These are phyloP conservation scores for Leptarthrus brevirostris DNA, from an alignment of 2,888 invertebrate genomes.

Conservation along the genomic window DNA sequence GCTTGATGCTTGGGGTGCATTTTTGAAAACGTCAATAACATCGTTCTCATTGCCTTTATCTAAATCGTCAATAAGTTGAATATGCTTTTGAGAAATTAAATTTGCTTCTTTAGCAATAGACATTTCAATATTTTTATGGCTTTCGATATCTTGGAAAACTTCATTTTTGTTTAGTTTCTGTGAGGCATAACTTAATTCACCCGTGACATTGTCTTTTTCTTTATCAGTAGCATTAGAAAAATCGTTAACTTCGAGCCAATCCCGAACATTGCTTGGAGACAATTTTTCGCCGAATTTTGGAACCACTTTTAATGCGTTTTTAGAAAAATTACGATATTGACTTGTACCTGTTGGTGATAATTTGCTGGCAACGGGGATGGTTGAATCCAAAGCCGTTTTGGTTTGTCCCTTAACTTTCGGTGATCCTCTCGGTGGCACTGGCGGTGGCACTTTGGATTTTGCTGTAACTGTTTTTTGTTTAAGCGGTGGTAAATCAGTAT, in stretches of 20 bases:
- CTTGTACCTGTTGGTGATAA: conserved; percentile 55
- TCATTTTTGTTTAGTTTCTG: too few species aligned
- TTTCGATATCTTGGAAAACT: too few species aligned
- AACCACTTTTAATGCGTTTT: conserved; percentile 57
- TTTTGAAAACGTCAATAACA: neutral
- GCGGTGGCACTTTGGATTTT: conserved; percentile 85
- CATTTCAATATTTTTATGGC: too few species aligned
- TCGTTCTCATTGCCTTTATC: conserved; percentile 5
- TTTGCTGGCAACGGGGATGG: conserved; percentile 35
- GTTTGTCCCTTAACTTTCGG: conserved; percentile 69
- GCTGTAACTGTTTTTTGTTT: conserved; percentile 74
- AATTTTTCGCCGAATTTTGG: conserved; percentile 63
- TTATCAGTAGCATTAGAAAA: conserved; percentile 25
- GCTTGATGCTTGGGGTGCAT: too few species aligned
- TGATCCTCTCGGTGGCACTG: conserved; percentile 87
- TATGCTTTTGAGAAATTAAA: neutral
- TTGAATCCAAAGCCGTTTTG: conserved; percentile 21
- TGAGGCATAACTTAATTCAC: too few species aligned
- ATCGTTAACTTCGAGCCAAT: conserved; percentile 65
- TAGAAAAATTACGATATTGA: conserved; percentile 16
- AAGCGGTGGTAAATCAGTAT: conserved; percentile 63
- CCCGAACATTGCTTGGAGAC: conserved; percentile 65
- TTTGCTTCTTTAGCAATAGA: neutral
- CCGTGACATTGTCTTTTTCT: neutral
- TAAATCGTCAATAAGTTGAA: neutral